These are phyloP conservation scores for Octodon degus DNA, from an alignment of 2,113 vertebrate species.

Conservation along the genomic window DNA sequence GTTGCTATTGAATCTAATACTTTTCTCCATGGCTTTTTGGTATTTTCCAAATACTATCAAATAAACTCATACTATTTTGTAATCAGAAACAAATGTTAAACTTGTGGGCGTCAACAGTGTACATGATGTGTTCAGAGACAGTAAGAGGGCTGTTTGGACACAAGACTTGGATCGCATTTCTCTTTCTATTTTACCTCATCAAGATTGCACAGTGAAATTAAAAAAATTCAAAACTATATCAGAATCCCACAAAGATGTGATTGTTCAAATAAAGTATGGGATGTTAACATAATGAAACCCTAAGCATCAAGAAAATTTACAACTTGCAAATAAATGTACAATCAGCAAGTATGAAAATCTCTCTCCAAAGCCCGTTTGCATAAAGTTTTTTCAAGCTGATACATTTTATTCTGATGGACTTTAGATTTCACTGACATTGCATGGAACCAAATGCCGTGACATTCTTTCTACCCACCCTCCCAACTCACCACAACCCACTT, in stretches of 20 bases:
- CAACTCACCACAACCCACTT: constrained; percentile 46
- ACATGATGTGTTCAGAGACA: not conserved
- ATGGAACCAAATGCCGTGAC: not conserved
- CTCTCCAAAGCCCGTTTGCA: not conserved
- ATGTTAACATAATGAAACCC: not conserved
- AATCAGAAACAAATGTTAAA: constrained; percentile 2
- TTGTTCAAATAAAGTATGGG: not conserved
- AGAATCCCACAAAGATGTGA: not conserved
- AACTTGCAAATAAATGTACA: constrained; percentile 47
- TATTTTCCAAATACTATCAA: constrained; percentile 28
- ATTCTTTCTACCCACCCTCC: not conserved
- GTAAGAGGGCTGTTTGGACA: not conserved
- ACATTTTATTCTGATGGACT: constrained; percentile 24
- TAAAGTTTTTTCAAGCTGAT: not conserved
- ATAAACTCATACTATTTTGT: not conserved
- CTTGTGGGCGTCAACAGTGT: not conserved
- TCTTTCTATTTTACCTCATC: not conserved
- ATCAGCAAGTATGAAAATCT: not conserved
- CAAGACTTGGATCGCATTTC: not conserved
- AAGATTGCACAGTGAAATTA: not conserved
- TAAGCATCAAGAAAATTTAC: constrained; percentile 30
- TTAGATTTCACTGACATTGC: not conserved
- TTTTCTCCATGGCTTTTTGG: not conserved
- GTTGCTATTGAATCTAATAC: not conserved
- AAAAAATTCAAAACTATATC: not conserved